phyloP scores from a whole-genome alignment of 1,140 invertebrate genomes.

The Drosophila nigromelanica region DNA sequence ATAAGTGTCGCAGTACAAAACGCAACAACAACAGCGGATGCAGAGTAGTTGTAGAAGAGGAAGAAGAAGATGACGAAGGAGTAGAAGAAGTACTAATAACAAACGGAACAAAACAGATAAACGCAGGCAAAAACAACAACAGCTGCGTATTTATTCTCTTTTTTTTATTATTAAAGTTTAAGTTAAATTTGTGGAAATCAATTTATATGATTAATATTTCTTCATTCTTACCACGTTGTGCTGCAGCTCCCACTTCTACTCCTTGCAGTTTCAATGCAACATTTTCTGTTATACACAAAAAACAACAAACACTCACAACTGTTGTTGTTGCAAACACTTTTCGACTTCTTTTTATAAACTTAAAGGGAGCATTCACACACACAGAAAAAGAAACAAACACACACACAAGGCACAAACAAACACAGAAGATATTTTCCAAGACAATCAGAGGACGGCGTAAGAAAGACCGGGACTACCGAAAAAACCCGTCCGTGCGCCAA shows the following conservation, averaged over 20 bases:
- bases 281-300: slow-evolving; percentile 76
- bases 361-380: slow-evolving; percentile 53
- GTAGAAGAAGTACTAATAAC: slow-evolving; percentile 53
- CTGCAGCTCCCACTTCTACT: slow-evolving; percentile 20
- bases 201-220: neutral
- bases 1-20: slow-evolving; percentile 40
- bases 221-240: slow-evolving; percentile 44
- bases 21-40: slow-evolving; percentile 53
- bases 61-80: slow-evolving; percentile 34
- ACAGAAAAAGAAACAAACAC: neutral
- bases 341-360: slow-evolving; percentile 80
- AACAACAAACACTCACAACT: slow-evolving; percentile 53
- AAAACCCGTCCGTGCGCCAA: slow-evolving; percentile 51
- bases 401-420: neutral
- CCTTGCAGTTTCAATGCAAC: slow-evolving; percentile 43
- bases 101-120: slow-evolving; percentile 62
- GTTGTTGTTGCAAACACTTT: slow-evolving; percentile 61
- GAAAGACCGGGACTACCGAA: slow-evolving; percentile 43
- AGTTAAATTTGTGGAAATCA: slow-evolving; percentile 2
- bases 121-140: slow-evolving; percentile 38
- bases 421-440: slow-evolving; percentile 71
- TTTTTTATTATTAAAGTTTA: slow-evolving; percentile 11
- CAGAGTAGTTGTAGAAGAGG: slow-evolving; percentile 44
- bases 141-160: slow-evolving; percentile 27
- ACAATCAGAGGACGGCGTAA: slow-evolving; percentile 63